Evolutionary conservation across 2,797 vertebrate species (phyloP).

Genomic region (Channallabes apus): DNA sequence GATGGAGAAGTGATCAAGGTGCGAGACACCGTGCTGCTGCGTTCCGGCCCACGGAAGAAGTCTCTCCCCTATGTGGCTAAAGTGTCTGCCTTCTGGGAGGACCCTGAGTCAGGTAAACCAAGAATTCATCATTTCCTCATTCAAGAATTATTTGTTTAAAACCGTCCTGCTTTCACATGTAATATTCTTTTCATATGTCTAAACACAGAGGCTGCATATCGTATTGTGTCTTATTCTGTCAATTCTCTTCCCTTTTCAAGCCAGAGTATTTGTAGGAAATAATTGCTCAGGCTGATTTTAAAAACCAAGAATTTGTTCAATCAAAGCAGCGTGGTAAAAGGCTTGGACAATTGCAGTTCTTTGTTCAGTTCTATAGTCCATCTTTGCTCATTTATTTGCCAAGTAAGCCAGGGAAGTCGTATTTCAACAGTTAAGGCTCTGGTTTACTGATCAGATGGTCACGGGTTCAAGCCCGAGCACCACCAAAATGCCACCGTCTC

Average conservation of each 20-base stretch:
- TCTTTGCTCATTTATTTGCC: not conserved
- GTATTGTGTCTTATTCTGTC: not conserved
- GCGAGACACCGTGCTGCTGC: conserved; percentile 93
- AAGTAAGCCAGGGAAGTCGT: not conserved
- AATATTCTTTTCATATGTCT: not conserved
- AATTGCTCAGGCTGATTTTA: not conserved
- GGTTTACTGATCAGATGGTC: too few relatives aligned
- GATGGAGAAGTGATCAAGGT: conserved; percentile 91
- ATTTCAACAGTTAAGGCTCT: too few relatives aligned
- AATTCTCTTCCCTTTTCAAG: not conserved
- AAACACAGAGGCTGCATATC: not conserved
- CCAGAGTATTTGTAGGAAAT: not conserved
- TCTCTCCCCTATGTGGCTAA: conserved; percentile 97
- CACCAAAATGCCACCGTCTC: too few relatives aligned
- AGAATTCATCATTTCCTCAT: not conserved
- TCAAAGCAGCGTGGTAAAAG: not conserved
- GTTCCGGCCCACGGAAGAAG: conserved; percentile 94
- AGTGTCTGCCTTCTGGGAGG: conserved; percentile 96
- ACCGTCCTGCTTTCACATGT: not conserved
- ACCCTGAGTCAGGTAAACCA: conserved; percentile 89
- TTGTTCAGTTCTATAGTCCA: not conserved
- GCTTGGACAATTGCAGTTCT: not conserved
- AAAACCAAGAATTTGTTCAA: not conserved
- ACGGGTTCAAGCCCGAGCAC: too few relatives aligned
- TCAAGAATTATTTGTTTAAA: not conserved